phyloP scores from a whole-genome alignment of 2,113 vertebrate species.

The Rafetus swinhoei region DNA sequence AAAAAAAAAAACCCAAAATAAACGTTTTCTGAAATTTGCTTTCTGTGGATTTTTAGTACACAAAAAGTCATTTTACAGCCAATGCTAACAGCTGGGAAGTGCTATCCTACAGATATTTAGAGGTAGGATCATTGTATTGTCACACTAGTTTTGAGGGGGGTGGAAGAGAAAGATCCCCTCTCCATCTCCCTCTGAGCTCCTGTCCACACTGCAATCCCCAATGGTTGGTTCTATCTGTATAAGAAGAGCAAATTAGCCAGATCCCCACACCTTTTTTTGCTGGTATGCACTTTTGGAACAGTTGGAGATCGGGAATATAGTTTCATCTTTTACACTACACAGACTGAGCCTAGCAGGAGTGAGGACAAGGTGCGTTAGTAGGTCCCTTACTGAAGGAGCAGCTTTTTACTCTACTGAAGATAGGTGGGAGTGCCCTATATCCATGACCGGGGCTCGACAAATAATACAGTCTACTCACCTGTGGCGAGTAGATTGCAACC shows the following conservation, averaged over 20 bases:
- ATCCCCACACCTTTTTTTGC: background rate
- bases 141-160: background rate
- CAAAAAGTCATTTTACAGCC: background rate
- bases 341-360: background rate
- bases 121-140: background rate
- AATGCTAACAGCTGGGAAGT: background rate
- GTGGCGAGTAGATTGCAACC: no score
- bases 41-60: constrained; percentile 59
- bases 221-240: background rate
- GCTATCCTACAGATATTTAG: fast-evolving
- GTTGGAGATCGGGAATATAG: fast-evolving
- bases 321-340: background rate
- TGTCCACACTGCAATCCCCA: background rate
- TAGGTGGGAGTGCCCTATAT: fast-evolving
- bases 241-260: background rate
- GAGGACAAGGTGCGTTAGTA: background rate
- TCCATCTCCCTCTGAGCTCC: background rate
- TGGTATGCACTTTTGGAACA: background rate
- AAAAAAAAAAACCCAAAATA: constrained; percentile 87
- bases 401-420: fast-evolving
- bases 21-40: constrained; percentile 95
- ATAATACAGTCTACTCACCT: no score
- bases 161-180: background rate
- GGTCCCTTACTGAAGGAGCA: background rate
- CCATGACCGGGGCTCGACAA: background rate